These are phyloP conservation scores for Amblyjoppa fuscipennis DNA, from an alignment of 2,888 invertebrate genomes.

Conservation along the genomic window DNA sequence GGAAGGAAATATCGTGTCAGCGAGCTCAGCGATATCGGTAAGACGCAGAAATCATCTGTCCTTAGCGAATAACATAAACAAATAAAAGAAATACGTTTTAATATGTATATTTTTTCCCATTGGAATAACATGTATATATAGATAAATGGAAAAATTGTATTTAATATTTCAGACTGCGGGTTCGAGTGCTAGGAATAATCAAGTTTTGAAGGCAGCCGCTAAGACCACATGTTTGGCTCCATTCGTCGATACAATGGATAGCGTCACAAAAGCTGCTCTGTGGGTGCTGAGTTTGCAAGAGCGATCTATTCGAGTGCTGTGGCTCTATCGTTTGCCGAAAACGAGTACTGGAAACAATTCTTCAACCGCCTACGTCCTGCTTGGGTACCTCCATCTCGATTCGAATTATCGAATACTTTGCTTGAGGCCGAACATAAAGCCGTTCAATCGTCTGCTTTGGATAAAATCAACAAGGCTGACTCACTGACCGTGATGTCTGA, in stretches of 20 bases:
- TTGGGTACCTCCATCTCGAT: conserved; percentile 3
- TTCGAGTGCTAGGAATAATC: not conserved
- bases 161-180: not conserved
- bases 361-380: not conserved
- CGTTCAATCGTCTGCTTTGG: not conserved
- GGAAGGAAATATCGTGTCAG: not conserved
- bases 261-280: not conserved
- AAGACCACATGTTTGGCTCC: not conserved
- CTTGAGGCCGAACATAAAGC: conserved; percentile 8
- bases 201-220: not conserved
- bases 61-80: too few relatives aligned
- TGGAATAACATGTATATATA: not conserved
- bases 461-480: not conserved
- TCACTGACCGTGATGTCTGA: conserved; percentile 17
- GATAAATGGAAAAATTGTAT: not conserved
- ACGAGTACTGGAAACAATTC: not conserved
- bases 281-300: not conserved
- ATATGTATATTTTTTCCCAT: too few relatives aligned
- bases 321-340: not conserved
- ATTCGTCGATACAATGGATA: conserved; percentile 7
- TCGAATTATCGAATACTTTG: not conserved
- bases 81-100: too few relatives aligned
- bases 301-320: not conserved
- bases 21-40: not conserved
- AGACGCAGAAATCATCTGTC: not conserved